Percentiles rank a stretch among this genome's conserved stretches.
Evolutionary conservation across 2,888 invertebrate species (phyloP).

Genomic region (Anoplius nigerrimus): DNA sequence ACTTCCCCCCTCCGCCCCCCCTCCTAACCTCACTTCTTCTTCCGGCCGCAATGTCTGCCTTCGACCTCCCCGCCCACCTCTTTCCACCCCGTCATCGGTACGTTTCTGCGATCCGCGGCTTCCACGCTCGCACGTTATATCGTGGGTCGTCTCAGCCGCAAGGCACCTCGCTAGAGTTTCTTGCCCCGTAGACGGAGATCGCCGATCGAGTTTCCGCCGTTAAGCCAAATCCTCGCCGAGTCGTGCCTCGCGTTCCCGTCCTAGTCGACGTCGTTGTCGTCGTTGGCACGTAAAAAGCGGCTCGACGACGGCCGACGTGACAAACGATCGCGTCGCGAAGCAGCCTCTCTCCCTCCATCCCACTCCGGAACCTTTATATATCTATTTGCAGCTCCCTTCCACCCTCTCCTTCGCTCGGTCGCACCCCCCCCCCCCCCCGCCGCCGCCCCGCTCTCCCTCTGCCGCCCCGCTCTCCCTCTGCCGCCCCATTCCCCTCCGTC

Average conservation of each 20-base stretch:
- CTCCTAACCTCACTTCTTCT: not conserved
- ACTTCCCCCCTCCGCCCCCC: too few species aligned
- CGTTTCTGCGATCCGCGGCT: too few species aligned
- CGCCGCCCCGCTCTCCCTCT: too few species aligned
- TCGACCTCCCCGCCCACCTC: not conserved
- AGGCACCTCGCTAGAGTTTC: constrained; percentile 26
- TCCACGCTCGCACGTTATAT: not conserved
- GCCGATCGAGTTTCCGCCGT: constrained; percentile 52
- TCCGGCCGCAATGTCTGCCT: not conserved
- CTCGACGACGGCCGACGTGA: constrained; percentile 54
- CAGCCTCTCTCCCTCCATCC: not conserved
- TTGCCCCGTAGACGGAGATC: constrained; percentile 35
- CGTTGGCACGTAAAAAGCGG: constrained; percentile 49
- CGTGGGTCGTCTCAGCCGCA: constrained; percentile 5
- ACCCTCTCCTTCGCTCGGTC: too few species aligned
- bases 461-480: too few species aligned
- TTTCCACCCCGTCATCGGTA: not conserved
- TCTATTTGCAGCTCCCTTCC: too few species aligned
- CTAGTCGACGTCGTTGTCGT: constrained; percentile 24
- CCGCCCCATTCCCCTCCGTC: too few species aligned
- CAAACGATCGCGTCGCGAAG: constrained; percentile 53
- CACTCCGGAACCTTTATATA: not conserved
- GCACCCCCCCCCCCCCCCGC: too few species aligned
- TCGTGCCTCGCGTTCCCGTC: constrained; percentile 32
- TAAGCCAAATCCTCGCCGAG: constrained; percentile 50